Conservation (phyloP, 1,140 invertebrate species). For the Neotoxoptera formosana region DNA sequence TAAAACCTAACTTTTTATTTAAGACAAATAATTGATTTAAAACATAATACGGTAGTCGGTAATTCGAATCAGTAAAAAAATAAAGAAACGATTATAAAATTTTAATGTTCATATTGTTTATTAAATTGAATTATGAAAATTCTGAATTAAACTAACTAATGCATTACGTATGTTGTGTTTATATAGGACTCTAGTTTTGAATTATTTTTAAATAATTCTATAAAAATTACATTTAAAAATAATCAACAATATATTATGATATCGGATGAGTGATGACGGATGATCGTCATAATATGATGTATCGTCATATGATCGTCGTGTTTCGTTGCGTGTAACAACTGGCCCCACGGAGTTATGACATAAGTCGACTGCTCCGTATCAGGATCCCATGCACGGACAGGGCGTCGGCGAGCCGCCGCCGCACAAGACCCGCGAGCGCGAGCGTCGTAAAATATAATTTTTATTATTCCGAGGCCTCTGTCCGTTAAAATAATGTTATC, state of each 20-base stretch:
- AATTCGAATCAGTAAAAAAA: neutral
- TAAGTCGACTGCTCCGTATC: slow-evolving; percentile 6
- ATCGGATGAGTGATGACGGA: too few species aligned
- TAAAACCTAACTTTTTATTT: too few species aligned
- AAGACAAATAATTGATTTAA: too few species aligned
- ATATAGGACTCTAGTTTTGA: too few species aligned
- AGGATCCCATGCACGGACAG: neutral
- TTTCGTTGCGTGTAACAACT: neutral
- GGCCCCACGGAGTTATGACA: slow-evolving; percentile 27
- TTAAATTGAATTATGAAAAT: neutral
- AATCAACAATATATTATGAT: neutral
- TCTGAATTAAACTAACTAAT: neutral
- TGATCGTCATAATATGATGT: too few species aligned
- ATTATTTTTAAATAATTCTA: too few species aligned
- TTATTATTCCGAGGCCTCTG: too few species aligned
- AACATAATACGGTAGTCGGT: neutral
- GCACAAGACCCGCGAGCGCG: too few species aligned
- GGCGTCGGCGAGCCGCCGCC: neutral
- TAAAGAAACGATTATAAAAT: neutral
- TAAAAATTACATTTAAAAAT: too few species aligned
- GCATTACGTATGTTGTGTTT: neutral
- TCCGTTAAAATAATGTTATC: too few species aligned
- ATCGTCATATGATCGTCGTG: too few species aligned
- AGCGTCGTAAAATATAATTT: neutral
- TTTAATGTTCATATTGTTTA: neutral